These are phyloP conservation scores for Globodera rostochiensis DNA, from an alignment of 1,140 invertebrate genomes.

Conservation along the genomic window DNA sequence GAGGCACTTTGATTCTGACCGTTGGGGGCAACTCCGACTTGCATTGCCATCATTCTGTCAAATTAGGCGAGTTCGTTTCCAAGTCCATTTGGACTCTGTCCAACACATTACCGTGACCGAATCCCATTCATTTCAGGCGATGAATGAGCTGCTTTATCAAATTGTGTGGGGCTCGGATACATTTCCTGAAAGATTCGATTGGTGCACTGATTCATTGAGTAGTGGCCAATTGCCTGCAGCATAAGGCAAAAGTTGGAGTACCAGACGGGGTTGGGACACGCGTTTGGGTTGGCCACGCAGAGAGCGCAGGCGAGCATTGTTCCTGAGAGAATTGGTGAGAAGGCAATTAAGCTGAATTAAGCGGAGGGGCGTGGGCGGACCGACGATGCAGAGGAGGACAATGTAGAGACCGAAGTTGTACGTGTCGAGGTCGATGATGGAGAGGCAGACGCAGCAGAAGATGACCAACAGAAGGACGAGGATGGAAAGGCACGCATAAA, in stretches of 20 bases:
- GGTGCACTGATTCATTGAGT: background rate
- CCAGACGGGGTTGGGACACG: slow-evolving; percentile 62
- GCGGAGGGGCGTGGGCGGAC: slow-evolving; percentile 42
- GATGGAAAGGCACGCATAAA: slow-evolving; percentile 64
- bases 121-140: slow-evolving; percentile 64
- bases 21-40: background rate
- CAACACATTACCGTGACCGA: slow-evolving; percentile 59
- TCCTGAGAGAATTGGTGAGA: slow-evolving; percentile 38
- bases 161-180: slow-evolving; percentile 55
- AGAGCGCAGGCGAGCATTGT: slow-evolving; percentile 65
- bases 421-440: slow-evolving; percentile 63
- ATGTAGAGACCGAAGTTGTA: slow-evolving; percentile 65
- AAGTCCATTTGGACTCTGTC: slow-evolving; percentile 21
- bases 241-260: slow-evolving; percentile 64
- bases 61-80: background rate
- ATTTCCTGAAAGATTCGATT: slow-evolving; percentile 50
- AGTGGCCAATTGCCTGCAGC: slow-evolving; percentile 51
- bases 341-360: slow-evolving; percentile 15
- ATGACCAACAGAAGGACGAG: slow-evolving; percentile 59
- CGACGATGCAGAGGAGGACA: slow-evolving; percentile 63
- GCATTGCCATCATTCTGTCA: slow-evolving; percentile 36
- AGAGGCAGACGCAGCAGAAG: slow-evolving; percentile 58
- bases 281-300: slow-evolving; percentile 64
- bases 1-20: slow-evolving; percentile 16
- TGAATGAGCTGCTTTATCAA: slow-evolving; percentile 30